A percentile compares a stretch with the other conserved stretches of the same genome.
Conservation (phyloP, 2,888 invertebrate species). For the Gerosis bhagava region DNA sequence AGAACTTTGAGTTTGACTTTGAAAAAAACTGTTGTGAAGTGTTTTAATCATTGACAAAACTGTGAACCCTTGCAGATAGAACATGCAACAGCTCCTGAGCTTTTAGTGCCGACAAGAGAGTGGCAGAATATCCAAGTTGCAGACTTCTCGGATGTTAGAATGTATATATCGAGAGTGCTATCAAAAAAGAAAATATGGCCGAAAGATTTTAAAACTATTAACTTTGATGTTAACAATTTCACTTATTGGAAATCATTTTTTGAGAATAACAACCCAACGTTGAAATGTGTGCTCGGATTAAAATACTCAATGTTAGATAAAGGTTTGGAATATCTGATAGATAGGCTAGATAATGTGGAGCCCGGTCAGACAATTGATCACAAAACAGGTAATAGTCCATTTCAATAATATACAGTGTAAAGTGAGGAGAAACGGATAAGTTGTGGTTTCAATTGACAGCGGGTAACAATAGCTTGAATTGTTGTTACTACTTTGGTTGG, state of each 20-base stretch:
- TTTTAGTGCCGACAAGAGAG: constrained; percentile 71
- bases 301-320: constrained; percentile 47
- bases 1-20: no score
- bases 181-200: constrained; percentile 46
- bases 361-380: constrained; percentile 58
- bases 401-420: no score
- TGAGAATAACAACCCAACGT: constrained; percentile 51
- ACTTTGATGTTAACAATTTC: constrained; percentile 40
- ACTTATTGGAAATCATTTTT: constrained; percentile 56
- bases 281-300: constrained; percentile 60
- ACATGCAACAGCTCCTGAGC: constrained; percentile 49
- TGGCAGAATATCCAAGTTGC: constrained; percentile 88
- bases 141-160: constrained; percentile 84
- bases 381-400: constrained; percentile 67
- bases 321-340: constrained; percentile 54
- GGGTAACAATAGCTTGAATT: no score
- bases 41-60: no score
- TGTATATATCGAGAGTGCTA: constrained; percentile 68
- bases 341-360: constrained; percentile 47
- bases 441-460: no score
- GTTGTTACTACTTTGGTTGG: no score
- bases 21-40: no score
- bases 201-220: constrained; percentile 40
- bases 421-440: no score
- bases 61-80: constrained; percentile 51